A percentile compares a stretch with the other conserved stretches of the same genome.
Conservation (phyloP, 1,140 invertebrate genomes). For the Ostrea denselamellosa region DNA sequence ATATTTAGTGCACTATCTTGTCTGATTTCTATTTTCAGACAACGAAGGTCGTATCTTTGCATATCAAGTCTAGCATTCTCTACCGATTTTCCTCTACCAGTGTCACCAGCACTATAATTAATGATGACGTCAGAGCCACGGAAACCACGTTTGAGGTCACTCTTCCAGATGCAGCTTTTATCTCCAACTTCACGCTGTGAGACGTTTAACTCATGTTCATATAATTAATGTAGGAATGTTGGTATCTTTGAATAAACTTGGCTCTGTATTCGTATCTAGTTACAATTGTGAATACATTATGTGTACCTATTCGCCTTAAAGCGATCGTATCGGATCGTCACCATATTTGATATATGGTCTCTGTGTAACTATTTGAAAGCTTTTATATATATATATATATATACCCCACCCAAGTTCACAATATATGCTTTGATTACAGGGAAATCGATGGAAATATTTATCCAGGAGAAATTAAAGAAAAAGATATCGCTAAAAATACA, state of each 20-base stretch:
- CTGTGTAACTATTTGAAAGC: too few relatives aligned
- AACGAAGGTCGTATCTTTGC: slow-evolving; percentile 56
- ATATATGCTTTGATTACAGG: slow-evolving; percentile 49
- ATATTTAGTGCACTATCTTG: too few relatives aligned
- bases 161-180: slow-evolving; percentile 73
- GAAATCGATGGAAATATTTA: slow-evolving; percentile 68
- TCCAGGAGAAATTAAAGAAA: slow-evolving; percentile 69
- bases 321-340: too few relatives aligned
- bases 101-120: slow-evolving; percentile 63
- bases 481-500: slow-evolving; percentile 64
- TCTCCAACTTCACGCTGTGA: slow-evolving; percentile 74
- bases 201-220: neutral
- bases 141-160: slow-evolving; percentile 70
- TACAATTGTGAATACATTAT: too few relatives aligned
- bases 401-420: too few relatives aligned
- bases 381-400: too few relatives aligned
- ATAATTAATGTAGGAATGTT: too few relatives aligned
- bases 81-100: slow-evolving; percentile 69
- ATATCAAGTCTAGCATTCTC: slow-evolving; percentile 65
- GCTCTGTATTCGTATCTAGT: too few relatives aligned
- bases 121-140: slow-evolving; percentile 51
- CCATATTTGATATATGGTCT: too few relatives aligned
- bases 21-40: slow-evolving; percentile 41
- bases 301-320: too few relatives aligned
- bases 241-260: too few relatives aligned